phyloP scores from a whole-genome alignment of 2,113 vertebrate species.

The Malurus cyaneus region DNA sequence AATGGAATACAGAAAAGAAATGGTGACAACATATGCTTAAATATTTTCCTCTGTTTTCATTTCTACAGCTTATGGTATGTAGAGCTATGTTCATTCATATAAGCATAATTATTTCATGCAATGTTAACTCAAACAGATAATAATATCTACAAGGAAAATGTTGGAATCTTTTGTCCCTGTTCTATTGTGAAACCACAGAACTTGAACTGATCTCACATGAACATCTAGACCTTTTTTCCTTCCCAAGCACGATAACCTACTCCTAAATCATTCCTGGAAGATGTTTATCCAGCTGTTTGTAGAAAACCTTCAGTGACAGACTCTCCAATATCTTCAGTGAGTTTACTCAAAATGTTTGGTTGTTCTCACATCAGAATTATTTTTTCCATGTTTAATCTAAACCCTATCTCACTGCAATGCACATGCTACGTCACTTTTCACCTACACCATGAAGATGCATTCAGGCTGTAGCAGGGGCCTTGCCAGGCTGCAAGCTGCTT shows the following conservation, averaged over 20 bases:
- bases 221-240: not conserved
- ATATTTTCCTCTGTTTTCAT: not conserved
- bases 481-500: not conserved
- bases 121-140: not conserved
- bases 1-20: not conserved
- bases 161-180: not conserved
- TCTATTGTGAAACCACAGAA: not conserved
- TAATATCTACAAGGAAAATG: not conserved
- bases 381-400: not conserved
- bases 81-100: not conserved
- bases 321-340: not conserved
- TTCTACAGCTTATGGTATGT: not conserved
- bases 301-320: not conserved
- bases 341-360: not conserved
- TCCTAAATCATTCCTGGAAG: not conserved
- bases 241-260: not conserved
- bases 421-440: fast-evolving
- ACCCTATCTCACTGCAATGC: not conserved
- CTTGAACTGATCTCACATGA: not conserved
- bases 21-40: not conserved
- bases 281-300: no score
- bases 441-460: not conserved
- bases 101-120: not conserved
- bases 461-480: not conserved
- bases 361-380: not conserved